Evolutionary conservation across 2,113 vertebrate genomes (phyloP), one percentile per base, ranked within the genome.

Genomic region (Symphodus melops): DNA sequence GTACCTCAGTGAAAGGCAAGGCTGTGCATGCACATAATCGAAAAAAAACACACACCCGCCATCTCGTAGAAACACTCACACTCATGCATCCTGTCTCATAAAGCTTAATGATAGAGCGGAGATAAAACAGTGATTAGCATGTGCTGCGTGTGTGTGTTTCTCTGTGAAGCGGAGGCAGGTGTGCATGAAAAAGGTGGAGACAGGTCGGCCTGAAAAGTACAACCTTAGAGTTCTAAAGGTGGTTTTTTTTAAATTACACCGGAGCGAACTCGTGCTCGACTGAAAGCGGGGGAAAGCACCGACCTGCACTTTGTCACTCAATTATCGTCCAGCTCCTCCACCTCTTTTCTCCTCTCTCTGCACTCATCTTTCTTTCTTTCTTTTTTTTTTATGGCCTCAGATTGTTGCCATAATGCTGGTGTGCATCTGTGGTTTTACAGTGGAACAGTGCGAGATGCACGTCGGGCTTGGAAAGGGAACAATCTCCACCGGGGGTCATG

Each of bases 81-180:
- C 76, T 72, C 72, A 66, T 33, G 63, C 82, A 86, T 93, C 91
- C 92, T 91, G 90, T 73, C 88, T 92, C 91, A 88, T 93, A 91
- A 92, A 91, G 75, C 82, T 67, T 91, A 91, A 94, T 93, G 87
- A 92, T 70, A 91, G 91, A 89, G 90, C 67, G 39, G 69, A 19
- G 75, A 76, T 84, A 81, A 81, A 86, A 90, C 88, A 81, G 86
- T 89, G 87, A 92, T 92, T 92, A 91, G 59, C 55, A 71, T 72
- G 83, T 23, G 33, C 20, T 10, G 39, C 5, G 5, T 33, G 28
- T 8, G 39, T 41, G 39, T 11, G 39, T 41, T 8, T 72, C 56
- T 62, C 52, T 69, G 70, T 84, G 68, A 88, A 84, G 57, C 73
- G 21, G 68, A 71, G 63, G 46, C 79, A 89, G 86, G 86, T 86